Base-by-base conservation (phyloP, 2,113 vertebrate genomes). In the Hassar affinis region DNA sequence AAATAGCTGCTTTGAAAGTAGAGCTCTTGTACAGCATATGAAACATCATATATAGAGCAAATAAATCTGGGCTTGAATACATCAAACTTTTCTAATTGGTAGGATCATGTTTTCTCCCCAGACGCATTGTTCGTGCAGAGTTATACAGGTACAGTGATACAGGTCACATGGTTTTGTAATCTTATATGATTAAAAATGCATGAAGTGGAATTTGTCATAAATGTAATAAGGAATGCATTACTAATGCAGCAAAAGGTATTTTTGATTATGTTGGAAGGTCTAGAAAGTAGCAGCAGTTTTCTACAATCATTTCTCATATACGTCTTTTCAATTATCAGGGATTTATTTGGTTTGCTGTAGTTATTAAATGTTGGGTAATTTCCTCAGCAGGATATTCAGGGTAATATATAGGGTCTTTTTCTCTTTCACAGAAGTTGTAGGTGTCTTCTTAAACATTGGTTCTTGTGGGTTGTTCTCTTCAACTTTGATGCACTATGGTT, bases 1-100 rank as follows among this genome's bases (percentile, higher is more conserved):
- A 91, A 89, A 91, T 92, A 80, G 92, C 88, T 52, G 0, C 0
- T 61, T 64, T 61, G 14, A 84, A 90, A 2, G 45, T n/a, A n/a
- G n/a, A n/a, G n/a, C n/a, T n/a, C n/a, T n/a, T n/a, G n/a, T n/a
- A n/a, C n/a, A n/a, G n/a, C n/a, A n/a, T n/a, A n/a, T n/a, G n/a
- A n/a, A n/a, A n/a, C n/a, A n/a, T n/a, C n/a, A n/a, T n/a, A 6
- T 52, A 68, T 56, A 17, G 47, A 2, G 10, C n/a, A 62, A 17
- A 38, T 20, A 49, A 62, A 3, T 74, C 38, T 59, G 8, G 66
- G 71, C 7, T 83, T 71, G 4, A 47, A n/a, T 25, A 47, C 15
- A 71, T 47, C 38, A 14, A 6, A n/a, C 25, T 72, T 66, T 66
- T 35, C 30, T 30, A 66, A 66, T 30, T 30, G 18, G 30, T 9